These are phyloP conservation scores for Zosterops lateralis DNA, from an alignment of 2,113 vertebrate genomes.

Conservation along the genomic window DNA sequence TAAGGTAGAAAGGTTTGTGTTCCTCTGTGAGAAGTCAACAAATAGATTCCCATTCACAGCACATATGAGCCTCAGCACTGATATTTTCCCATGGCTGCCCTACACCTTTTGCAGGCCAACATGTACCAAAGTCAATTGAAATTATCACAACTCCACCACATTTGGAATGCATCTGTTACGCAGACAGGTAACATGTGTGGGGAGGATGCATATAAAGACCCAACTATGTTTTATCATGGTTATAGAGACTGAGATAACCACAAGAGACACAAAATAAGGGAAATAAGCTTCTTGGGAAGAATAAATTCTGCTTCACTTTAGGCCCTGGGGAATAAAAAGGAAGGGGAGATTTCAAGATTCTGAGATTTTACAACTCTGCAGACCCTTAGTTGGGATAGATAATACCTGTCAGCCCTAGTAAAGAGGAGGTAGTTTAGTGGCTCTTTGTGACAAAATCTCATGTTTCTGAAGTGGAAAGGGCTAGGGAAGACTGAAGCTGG, in stretches of 20 bases:
- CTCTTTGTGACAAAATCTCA: neutral
- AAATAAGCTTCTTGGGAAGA: neutral
- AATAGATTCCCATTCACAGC: neutral
- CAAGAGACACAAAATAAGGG: neutral
- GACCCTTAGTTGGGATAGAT: neutral
- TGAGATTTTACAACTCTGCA: neutral
- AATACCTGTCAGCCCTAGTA: neutral
- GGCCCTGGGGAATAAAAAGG: neutral
- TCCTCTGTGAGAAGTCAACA: neutral
- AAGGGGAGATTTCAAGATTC: neutral
- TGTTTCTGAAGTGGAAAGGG: neutral
- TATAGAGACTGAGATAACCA: neutral
- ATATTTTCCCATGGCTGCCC: neutral
- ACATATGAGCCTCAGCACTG: fast-evolving
- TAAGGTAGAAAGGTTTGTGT: neutral
- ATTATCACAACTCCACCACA: neutral
- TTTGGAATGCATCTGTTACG: neutral
- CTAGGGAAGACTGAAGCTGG: neutral
- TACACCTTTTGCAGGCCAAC: neutral
- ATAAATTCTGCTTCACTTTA: neutral
- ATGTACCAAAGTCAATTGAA: neutral
- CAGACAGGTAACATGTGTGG: neutral
- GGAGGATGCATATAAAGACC: neutral
- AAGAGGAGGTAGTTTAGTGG: neutral
- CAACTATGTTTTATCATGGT: neutral